These are phyloP conservation scores for Falco cherrug DNA, from an alignment of 2,797 vertebrate genomes.

Conservation along the genomic window DNA sequence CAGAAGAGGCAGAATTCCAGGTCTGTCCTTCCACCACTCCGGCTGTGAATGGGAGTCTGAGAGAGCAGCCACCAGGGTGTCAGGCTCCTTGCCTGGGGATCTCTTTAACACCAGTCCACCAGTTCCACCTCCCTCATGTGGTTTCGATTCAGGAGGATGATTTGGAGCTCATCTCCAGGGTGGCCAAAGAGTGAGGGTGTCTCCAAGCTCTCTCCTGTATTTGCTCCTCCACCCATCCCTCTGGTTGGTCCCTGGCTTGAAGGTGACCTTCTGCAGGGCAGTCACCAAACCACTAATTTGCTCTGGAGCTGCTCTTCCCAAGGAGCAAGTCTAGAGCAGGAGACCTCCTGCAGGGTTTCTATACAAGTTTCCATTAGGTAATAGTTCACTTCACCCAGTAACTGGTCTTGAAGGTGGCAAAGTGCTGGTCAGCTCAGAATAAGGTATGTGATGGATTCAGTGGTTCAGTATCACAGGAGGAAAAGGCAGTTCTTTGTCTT, in stretches of 20 bases:
- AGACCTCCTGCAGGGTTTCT: neutral
- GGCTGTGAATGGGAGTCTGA: neutral
- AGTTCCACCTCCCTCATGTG: neutral
- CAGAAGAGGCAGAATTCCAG: neutral
- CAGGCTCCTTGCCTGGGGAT: neutral
- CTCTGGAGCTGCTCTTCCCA: neutral
- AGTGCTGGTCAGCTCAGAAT: neutral
- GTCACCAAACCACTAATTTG: neutral
- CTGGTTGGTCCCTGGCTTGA: neutral
- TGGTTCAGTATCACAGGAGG: neutral
- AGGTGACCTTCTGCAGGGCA: neutral
- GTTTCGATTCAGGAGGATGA: neutral
- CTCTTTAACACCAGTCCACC: neutral
- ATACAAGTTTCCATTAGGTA: neutral
- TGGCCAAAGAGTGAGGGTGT: neutral
- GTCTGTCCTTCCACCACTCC: neutral
- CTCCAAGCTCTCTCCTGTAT: neutral
- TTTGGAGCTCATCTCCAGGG: neutral
- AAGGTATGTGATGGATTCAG: neutral
- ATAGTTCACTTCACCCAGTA: neutral
- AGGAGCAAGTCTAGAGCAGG: neutral
- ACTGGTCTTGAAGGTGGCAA: neutral
- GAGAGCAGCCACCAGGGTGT: accelerated
- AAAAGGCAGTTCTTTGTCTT: neutral
- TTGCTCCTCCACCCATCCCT: neutral